Conservation (phyloP, 2,113 vertebrate genomes). For the Electrona antarctica region DNA sequence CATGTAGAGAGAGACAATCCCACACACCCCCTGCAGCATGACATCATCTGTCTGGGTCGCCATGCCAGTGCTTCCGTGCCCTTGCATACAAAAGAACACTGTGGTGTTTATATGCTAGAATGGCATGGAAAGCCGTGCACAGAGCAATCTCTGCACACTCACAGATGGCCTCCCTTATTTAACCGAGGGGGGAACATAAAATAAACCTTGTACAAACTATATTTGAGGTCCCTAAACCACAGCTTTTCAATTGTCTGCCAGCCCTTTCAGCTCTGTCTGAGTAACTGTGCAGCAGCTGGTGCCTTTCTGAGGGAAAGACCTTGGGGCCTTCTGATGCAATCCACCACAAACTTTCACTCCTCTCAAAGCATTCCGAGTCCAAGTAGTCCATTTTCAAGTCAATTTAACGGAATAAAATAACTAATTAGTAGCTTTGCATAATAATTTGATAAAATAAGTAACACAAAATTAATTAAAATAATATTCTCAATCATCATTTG, state of each 20-base stretch:
- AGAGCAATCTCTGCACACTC: slow-evolving; percentile 45
- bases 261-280: slow-evolving; percentile 19
- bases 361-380: not conserved
- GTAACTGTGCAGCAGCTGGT: slow-evolving; percentile 9
- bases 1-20: slow-evolving; percentile 28
- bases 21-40: slow-evolving; percentile 48
- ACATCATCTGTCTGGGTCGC: slow-evolving; percentile 70
- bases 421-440: too few relatives aligned
- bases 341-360: not conserved
- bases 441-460: too few relatives aligned
- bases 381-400: too few relatives aligned
- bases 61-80: slow-evolving; percentile 55
- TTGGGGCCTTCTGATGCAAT: not conserved
- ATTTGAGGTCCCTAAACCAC: slow-evolving; percentile 33
- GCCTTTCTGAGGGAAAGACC: not conserved
- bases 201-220: slow-evolving; percentile 21
- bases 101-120: slow-evolving; percentile 42
- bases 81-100: slow-evolving; percentile 55
- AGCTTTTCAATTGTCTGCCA: slow-evolving; percentile 45
- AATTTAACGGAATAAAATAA: not conserved
- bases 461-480: too few relatives aligned
- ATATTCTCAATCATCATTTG: too few relatives aligned
- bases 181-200: slow-evolving; percentile 35
- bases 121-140: slow-evolving; percentile 50
- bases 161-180: slow-evolving; percentile 43